Conservation (phyloP, 1,140 invertebrate species). For the Danaus melanippus region DNA sequence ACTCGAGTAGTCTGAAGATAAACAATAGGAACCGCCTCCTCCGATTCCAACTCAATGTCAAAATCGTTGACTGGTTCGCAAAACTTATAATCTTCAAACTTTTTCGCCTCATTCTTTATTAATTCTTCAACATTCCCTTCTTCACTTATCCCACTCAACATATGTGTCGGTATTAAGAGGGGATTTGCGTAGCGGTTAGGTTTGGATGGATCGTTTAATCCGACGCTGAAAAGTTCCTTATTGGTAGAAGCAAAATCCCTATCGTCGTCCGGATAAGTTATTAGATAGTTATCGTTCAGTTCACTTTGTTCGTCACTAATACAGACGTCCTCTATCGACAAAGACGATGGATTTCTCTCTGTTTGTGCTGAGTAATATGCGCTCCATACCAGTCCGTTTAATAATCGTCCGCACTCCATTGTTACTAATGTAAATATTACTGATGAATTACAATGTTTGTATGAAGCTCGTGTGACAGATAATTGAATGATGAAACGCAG, state of each 20-base stretch:
- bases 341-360: conserved; percentile 30
- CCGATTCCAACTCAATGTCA: conserved; percentile 53
- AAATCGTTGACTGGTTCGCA: conserved; percentile 62
- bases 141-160: conserved; percentile 55
- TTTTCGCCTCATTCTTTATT: conserved; percentile 55
- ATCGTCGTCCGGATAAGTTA: conserved; percentile 45
- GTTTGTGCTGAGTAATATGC: conserved; percentile 33
- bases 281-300: conserved; percentile 40
- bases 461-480: conserved; percentile 20
- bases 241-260: conserved; percentile 28
- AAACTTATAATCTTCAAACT: conserved; percentile 62
- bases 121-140: conserved; percentile 37
- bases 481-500: conserved; percentile 32
- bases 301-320: conserved; percentile 27
- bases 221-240: conserved; percentile 18
- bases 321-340: conserved; percentile 32
- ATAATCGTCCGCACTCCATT: conserved; percentile 52
- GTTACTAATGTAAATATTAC: conserved; percentile 27
- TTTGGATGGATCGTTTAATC: conserved; percentile 32
- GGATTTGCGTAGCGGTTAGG: conserved; percentile 51
- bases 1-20: conserved; percentile 55
- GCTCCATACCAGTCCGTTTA: conserved; percentile 42
- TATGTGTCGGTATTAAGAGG: conserved; percentile 41
- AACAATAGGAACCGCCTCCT: conserved; percentile 55
- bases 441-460: conserved; percentile 27